Base-by-base conservation (phyloP, 23 tunicate species). In the Pegea sp. region DNA sequence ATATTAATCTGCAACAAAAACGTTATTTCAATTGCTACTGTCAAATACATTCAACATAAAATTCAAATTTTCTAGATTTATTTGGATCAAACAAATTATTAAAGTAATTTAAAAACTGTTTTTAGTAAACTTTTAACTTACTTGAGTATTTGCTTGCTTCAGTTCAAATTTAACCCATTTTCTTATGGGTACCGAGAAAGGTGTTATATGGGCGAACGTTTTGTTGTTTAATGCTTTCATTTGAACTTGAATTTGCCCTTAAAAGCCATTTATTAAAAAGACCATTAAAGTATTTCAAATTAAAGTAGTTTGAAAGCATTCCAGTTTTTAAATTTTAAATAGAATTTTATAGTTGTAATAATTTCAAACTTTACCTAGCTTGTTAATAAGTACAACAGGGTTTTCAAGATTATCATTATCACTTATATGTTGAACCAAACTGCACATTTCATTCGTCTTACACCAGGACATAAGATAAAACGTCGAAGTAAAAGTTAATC, bases 351-450 rank as follows among this genome's bases (percentile, higher is more conserved):
- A n/a, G n/a, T n/a, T n/a, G n/a, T n/a, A n/a, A n/a, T n/a, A n/a
- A n/a, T n/a, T n/a, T 8, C 7, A 29, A 24, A 4, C 4, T 65
- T 2, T 16, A 77, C 93, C 79, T 62, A 66, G 27, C 2, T 49
- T 32, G 32, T 66, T 72, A 11, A 81, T 49, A 6, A 81, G 66
- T 7, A 71, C 42, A 19, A 66, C 44, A 1, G 93, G 93, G 30
- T 70, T 24, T 25, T 64, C 74, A 61, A 65, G 57, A 6, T 33
- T 32, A 30, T 66, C 80, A 33, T 72, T 29, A 13, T 24, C 46
- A 57, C 61, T 63, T 16, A 81, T 33, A 66, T 81, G 93, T 38
- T 81, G 93, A 38, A 81, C 57, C 16, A 81, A 22, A 27, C 80
- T 64, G 61, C 93, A 81, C 19, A 66, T 16, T 24, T 31, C 28